Evolutionary conservation across 2,113 vertebrate genomes (phyloP), one percentile per base, ranked within the genome.

Genomic region (Ptilorrhoa leucosticta): DNA sequence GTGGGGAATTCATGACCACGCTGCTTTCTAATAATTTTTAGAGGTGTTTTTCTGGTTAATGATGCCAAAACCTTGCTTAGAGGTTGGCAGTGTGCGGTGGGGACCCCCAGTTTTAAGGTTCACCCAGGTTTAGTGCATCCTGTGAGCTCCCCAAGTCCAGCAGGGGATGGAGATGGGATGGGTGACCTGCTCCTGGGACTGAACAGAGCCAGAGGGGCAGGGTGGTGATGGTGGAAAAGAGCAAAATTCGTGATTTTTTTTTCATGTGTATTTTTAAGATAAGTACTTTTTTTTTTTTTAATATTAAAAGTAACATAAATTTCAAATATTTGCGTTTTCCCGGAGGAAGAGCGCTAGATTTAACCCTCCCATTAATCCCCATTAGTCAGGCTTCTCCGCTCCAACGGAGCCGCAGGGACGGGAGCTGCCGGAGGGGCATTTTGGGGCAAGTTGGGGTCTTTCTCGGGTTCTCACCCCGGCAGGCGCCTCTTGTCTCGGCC

Each of bases 401-500:
- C 27, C 4, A 1, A 3, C 1, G 37, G 16, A 14, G 50, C 45
- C 5, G 28, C 65, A 7, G 61, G 42, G 39, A 21, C 3, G 1
- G 75, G 12, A 73, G 44, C 60, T 30, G 85, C 61, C 21, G 1
- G n/a, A 68, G 85, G 82, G 71, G 8, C 53, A 33, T 90, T 94
- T 76, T 47, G 35, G 82, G 92, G 79, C 75, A 47, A 82, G 1
- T 7, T 3, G 48, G 75, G 90, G 76, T 92, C 71, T 90, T 94
- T 63, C 33, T 88, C 5, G 23, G 82, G 24, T 33, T 87, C 53
- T 95, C 75, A 79, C 85, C 92, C 88, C 37, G 22, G 9, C 70
- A 42, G 94, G 96, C 53, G 92, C 95, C 95, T 95, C 95, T 91
- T 1, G 24, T 66, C 87, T 93, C 68, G 35, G 87, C 87, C 86